Conservation (phyloP, 2,113 vertebrate species). For the Thamnaconus septentrionalis region DNA sequence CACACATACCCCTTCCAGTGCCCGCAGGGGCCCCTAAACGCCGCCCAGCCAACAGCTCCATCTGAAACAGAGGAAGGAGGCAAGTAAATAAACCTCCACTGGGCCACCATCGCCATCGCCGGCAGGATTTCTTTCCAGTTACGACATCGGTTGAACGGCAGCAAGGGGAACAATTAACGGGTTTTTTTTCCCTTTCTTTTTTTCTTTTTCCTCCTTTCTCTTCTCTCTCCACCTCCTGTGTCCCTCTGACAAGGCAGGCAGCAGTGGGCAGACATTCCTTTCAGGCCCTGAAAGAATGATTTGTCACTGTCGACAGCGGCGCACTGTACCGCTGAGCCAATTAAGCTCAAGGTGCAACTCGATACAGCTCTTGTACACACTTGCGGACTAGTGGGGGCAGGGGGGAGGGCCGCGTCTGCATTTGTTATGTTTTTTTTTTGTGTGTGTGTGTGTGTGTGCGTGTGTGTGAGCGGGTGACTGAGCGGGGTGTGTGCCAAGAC, state of each 20-base stretch:
- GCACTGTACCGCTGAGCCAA: slow-evolving; percentile 74
- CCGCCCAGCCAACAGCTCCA: slow-evolving; percentile 40
- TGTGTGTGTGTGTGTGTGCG: slow-evolving; percentile 42
- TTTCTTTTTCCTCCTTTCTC: too few relatives aligned
- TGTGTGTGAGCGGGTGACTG: slow-evolving; percentile 50
- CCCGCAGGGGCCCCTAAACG: slow-evolving; percentile 21
- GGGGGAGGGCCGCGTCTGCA: slow-evolving; percentile 28
- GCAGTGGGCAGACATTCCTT: slow-evolving; percentile 64
- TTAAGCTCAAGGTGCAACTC: slow-evolving; percentile 77
- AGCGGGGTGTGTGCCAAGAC: slow-evolving; percentile 33
- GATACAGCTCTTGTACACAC: slow-evolving; percentile 78
- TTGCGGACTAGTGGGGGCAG: slow-evolving; percentile 49
- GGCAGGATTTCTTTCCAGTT: slow-evolving; percentile 61
- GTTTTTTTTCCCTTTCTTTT: slow-evolving; percentile 21
- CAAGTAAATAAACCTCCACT: slow-evolving; percentile 66
- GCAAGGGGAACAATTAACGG: slow-evolving; percentile 75
- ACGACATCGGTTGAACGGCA: slow-evolving; percentile 63
- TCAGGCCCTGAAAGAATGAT: slow-evolving; percentile 70
- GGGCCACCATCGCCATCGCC: slow-evolving; percentile 36
- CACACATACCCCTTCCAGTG: slow-evolving; percentile 18
- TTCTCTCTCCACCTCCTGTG: slow-evolving; percentile 34
- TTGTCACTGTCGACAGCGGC: slow-evolving; percentile 76
- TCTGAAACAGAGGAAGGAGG: slow-evolving; percentile 42
- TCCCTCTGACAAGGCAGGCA: slow-evolving; percentile 56
- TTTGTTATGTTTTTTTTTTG: slow-evolving; percentile 30